Percentiles rank a stretch among this genome's conserved stretches.
These are phyloP conservation scores for Drosophila willistoni DNA, from an alignment of 1,140 invertebrate species.

Conservation along the genomic window DNA sequence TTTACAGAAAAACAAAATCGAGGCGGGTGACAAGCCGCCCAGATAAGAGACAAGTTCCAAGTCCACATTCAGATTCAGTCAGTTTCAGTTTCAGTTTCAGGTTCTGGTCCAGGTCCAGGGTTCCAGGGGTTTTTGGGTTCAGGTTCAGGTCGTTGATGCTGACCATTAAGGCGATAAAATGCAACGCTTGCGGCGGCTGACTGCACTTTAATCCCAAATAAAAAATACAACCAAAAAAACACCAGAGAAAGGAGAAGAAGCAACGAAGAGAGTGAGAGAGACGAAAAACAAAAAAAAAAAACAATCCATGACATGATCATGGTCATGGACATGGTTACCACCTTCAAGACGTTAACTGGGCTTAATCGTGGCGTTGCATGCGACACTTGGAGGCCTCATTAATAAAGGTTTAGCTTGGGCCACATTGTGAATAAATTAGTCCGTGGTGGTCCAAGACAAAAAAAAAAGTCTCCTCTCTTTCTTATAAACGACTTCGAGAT, in stretches of 20 bases:
- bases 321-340: slow-evolving; percentile 47
- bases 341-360: slow-evolving; percentile 71
- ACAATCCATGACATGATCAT: slow-evolving; percentile 10
- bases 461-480: not conserved
- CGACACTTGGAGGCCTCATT: slow-evolving; percentile 77
- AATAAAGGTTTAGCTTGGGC: slow-evolving; percentile 73
- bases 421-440: slow-evolving; percentile 75
- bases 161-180: slow-evolving; percentile 76
- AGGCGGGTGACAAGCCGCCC: slow-evolving; percentile 67
- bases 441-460: slow-evolving; percentile 60
- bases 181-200: slow-evolving; percentile 29
- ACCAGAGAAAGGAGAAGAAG: slow-evolving; percentile 1
- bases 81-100: slow-evolving; percentile 49
- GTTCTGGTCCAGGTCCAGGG: slow-evolving; percentile 36
- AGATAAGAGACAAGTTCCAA: slow-evolving; percentile 51
- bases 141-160: slow-evolving; percentile 11
- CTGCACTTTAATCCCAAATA: slow-evolving; percentile 62
- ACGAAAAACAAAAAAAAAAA: not conserved
- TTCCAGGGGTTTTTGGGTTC: not conserved
- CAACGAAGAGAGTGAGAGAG: not conserved
- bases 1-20: slow-evolving; percentile 79
- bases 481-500: not conserved
- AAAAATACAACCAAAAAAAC: slow-evolving; percentile 8
- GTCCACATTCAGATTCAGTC: slow-evolving; percentile 64
- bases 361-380: slow-evolving; percentile 80